Base-by-base conservation (phyloP, 2,888 invertebrate genomes). In the Drosophila villosipedis region DNA sequence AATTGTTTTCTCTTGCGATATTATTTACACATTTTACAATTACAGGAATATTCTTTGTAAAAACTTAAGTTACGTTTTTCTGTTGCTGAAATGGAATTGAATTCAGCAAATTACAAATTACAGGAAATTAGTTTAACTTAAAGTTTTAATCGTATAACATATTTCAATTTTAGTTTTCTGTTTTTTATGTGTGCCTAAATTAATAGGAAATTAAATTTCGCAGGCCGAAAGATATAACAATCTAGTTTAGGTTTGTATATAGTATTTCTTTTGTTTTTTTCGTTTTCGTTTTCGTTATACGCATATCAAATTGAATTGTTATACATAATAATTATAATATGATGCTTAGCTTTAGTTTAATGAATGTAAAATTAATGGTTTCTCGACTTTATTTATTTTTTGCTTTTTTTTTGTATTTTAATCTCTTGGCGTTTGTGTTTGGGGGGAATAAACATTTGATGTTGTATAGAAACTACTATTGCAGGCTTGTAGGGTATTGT, bases 131-230 rank as follows among this genome's bases (percentile, higher is more conserved):
- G 62, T 68, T 69, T 55, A 79, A 80, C 73, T 77, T 77, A 77
- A 73, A 49, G 41, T 63, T 43, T 25, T 59, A 79, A 73, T 67
- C 73, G 69, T 67, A 73, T 58, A 62, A 67, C 50, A 50, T 59
- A 57, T 58, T 49, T 58, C 19, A 63, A 58, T 67, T 52, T 60
- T 73, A 58, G 39, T 61, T 64, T 22, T 73, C 63, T 59, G 67
- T 25, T 25, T 47, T 69, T 68, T 63, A 28, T 22, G 59, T 59
- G 19, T 64, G 81, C 76, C 86, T 87, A 87, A 87, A 89, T 76
- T 78, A 84, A 82, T 85, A 89, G 89, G 89, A 88, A 89, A 82
- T 71, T 55, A 75, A 89, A 88, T 88, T 88, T 89, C 77, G 84
- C 80, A 83, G 84, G 86, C 86, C 86, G 75, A 88, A 87, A 85